These are phyloP conservation scores for Dicerorhinus sumatrensis DNA, from an alignment of 2,113 vertebrate species.

Conservation along the genomic window DNA sequence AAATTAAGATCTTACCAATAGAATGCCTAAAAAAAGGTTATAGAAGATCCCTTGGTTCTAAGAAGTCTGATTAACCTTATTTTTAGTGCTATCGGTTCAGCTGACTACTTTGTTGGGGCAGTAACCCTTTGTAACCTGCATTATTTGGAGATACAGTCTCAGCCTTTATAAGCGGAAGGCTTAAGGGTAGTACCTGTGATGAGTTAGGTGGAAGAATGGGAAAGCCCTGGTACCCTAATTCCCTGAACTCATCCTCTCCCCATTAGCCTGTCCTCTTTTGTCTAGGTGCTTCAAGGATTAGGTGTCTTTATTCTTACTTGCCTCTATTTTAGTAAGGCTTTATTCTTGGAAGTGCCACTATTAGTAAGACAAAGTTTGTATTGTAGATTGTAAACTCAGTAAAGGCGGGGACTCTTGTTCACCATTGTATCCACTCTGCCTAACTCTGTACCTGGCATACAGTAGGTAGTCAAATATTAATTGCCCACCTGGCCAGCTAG, in stretches of 20 bases:
- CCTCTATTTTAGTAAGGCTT: constrained; percentile 15
- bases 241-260: background rate
- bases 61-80: background rate
- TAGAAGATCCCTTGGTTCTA: background rate
- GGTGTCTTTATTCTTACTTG: background rate
- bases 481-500: constrained; percentile 50
- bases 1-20: background rate
- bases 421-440: background rate
- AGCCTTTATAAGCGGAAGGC: background rate
- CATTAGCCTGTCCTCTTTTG: background rate
- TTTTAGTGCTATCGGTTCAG: constrained; percentile 27
- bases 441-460: background rate
- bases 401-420: background rate
- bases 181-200: background rate
- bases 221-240: background rate
- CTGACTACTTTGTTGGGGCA: background rate
- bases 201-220: background rate
- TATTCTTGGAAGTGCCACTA: background rate
- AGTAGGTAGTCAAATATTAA: constrained; percentile 51
- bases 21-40: constrained; percentile 5
- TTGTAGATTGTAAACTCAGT: background rate
- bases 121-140: constrained; percentile 8
- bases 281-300: background rate
- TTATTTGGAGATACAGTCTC: background rate
- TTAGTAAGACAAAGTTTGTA: background rate